Evolutionary conservation across 2,888 invertebrate species (phyloP), one percentile per base, ranked within the genome.

Genomic region (Marasmarcha lunaedactyla): DNA sequence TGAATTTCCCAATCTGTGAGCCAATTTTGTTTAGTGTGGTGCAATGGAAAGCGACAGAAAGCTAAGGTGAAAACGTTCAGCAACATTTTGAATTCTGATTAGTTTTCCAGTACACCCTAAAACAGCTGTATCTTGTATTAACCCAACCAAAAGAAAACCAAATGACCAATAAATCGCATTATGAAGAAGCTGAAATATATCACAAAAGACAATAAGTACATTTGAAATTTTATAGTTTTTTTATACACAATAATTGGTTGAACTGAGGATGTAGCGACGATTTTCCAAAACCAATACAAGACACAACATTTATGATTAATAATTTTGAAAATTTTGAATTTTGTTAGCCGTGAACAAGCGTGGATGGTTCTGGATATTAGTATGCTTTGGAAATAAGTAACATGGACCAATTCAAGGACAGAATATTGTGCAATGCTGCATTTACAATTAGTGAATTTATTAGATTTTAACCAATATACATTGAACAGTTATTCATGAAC

Each of bases 101-200:
- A 78, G 72, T 79, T 83, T 20, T 81, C 81, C 81, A 79, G 63
- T 77, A 78, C 81, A 83, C 81, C 76, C 69, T 67, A 70, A 60
- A 65, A 77, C 76, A 81, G 79, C 77, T 83, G 83, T 83, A 83
- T 83, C 83, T 83, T 83, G 83, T 81, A 83, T 83, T 81, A 81
- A 81, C 81, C 81, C 79, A 83, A 83, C 79, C 79, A 71, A 81
- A 81, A 81, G 79, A 79, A 76, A 78, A 81, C 78, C 79, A 83
- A n/a, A 79, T 72, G 74, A 79, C 73, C 76, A 66, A 76, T 71
- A 74, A 62, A 73, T 74, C 78, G 71, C 73, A 71, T 72, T 79
- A 81, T 61, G 81, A 69, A 61, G 79, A 78, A 78, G 83, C 83
- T 83, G 83, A 84, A 84, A 83, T 79, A 74, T 78, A 78, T 64